Base-by-base conservation (phyloP, 2,113 vertebrate species). In the Antigone vipio region DNA sequence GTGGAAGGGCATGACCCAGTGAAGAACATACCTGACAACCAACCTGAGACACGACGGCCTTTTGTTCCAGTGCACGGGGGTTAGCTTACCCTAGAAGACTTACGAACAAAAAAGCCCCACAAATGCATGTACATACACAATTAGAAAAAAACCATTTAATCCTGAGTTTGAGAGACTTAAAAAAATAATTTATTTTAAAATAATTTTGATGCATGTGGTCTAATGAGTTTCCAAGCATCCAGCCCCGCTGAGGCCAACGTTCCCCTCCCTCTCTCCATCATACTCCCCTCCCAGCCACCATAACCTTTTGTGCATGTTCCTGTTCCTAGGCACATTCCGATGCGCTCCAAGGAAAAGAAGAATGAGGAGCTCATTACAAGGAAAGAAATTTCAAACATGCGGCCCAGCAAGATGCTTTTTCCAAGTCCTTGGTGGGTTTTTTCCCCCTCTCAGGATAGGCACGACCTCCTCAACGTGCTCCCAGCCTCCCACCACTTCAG, bases 171-270 rank as follows among this genome's bases (percentile, higher is more conserved):
- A 62, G 50, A 81, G 44, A 66, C 22, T 91, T 92, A 35, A 35
- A 95, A 97, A 97, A 95, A 95, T 93, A 95, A 76, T 30, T 62
- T 29, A 12, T 55, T 92, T 67, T 5, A 89, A 91, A 93, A 92
- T 69, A 20, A 42, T 29, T 35, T 2, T 20, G 58, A 66, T 21
- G 35, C 1, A 0, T 9, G 19, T 19, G 47, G 52, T 53, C 79
- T 77, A 83, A 44, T 45, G 80, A 63, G 68, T 5, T 73, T 34
- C 67, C 82, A 59, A 47, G 64, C 72, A 47, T 6, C 85, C 75
- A 74, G 71, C 62, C 49, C 30, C 62, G 66, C 72, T 45, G 1
- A 15, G 69, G 74, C 64, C 69, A 78, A 27, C 71, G 35, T 29
- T 66, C 17, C 35, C 62, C 34, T 69, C 49, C 34, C 47, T 44